Percentiles rank a stretch among this genome's conserved stretches.
These are phyloP conservation scores for Festucalex cinctus DNA, from an alignment of 2,113 vertebrate species.

Conservation along the genomic window DNA sequence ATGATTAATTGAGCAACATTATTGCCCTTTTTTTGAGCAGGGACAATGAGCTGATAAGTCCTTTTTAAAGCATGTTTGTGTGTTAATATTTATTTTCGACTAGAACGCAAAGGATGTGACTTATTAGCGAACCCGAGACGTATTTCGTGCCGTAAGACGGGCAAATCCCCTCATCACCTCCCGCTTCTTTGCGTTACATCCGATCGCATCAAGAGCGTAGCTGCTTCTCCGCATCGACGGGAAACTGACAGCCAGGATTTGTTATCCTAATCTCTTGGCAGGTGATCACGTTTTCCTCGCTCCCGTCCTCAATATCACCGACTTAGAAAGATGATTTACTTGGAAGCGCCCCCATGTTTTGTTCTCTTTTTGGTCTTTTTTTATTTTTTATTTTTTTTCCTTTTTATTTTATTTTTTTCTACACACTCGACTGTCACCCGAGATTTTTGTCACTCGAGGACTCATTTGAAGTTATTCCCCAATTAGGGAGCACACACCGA, in stretches of 20 bases:
- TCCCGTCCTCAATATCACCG: slow-evolving; percentile 23
- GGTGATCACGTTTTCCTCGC: slow-evolving; percentile 30
- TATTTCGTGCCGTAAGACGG: slow-evolving; percentile 11
- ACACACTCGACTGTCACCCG: neutral
- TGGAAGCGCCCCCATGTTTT: neutral
- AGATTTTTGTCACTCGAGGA: slow-evolving; percentile 14
- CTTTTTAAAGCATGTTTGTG: too few species aligned
- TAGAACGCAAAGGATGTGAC: neutral
- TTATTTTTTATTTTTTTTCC: neutral
- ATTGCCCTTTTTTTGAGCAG: too few species aligned
- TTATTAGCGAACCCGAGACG: neutral
- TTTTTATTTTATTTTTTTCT: neutral
- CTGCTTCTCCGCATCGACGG: slow-evolving; percentile 32
- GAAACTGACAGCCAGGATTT: slow-evolving; percentile 20
- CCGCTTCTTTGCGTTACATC: slow-evolving; percentile 27
- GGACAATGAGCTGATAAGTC: too few species aligned
- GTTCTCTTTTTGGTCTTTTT: too few species aligned
- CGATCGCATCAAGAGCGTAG: slow-evolving; percentile 41
- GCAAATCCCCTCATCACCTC: neutral
- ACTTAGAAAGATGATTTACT: slow-evolving; percentile 9
- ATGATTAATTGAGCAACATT: too few species aligned
- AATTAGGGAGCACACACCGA: slow-evolving; percentile 2
- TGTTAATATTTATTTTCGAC: too few species aligned
- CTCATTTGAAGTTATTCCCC: neutral
- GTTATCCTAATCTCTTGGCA: slow-evolving; percentile 29